Conservation (phyloP, 2,113 vertebrate species). For the Labeo catla region DNA sequence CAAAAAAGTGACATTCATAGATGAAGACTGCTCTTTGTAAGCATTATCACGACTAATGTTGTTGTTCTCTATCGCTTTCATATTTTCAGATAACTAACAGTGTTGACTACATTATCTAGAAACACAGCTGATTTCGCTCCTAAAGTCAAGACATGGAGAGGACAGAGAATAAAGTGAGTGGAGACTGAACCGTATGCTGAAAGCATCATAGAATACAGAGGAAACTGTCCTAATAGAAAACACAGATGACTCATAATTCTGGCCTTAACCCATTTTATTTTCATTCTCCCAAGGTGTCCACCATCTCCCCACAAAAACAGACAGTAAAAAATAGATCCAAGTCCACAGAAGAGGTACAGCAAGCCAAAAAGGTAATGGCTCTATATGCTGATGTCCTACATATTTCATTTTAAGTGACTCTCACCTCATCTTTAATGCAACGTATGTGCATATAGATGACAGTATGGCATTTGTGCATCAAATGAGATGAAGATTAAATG, state of each 20-base stretch:
- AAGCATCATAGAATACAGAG: background rate
- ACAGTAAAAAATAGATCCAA: constrained; percentile 70
- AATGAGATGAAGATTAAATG: background rate
- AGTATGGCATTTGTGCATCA: background rate
- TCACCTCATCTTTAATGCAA: background rate
- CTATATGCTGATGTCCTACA: background rate
- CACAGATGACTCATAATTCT: background rate
- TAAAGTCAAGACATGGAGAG: constrained; percentile 47
- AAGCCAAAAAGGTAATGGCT: constrained; percentile 71
- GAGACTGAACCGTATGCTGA: background rate
- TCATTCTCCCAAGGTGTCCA: constrained; percentile 30
- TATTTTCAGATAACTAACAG: constrained; percentile 24
- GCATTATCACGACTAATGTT: background rate
- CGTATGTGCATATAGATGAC: no score
- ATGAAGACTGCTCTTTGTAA: constrained; percentile 7
- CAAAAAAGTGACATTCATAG: background rate
- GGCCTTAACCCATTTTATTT: background rate
- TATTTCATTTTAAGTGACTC: background rate
- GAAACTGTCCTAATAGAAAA: background rate
- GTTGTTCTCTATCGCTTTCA: background rate
- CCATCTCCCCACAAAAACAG: constrained; percentile 69
- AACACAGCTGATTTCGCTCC: constrained; percentile 23
- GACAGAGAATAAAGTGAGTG: constrained; percentile 53
- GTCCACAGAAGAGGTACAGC: constrained; percentile 73
- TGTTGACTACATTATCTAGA: background rate